Base-by-base conservation (phyloP, 1,140 invertebrate species). In the Calephelis virginiensis region DNA sequence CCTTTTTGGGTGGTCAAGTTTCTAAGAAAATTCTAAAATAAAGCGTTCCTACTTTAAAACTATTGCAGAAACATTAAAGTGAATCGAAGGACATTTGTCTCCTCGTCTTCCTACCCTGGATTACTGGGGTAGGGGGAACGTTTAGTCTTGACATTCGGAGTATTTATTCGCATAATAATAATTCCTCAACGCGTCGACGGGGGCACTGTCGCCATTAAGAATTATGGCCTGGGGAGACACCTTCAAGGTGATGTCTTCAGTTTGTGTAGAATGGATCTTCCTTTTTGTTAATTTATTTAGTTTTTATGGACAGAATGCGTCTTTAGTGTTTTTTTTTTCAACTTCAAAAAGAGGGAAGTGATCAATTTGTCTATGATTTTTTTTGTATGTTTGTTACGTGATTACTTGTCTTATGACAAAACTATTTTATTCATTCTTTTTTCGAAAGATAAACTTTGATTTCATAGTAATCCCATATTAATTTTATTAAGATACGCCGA, bases 101-200 rank as follows among this genome's bases (percentile, higher is more conserved):
- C 69, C 64, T 56, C 64, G 47, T 48, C 67, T 65, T 68, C 64
- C 62, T 37, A 66, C 70, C 71, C 67, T 67, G 82, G 78, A 84
- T 89, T 85, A 87, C 70, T 45, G 49, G 63, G 46, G 73, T 74
- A 69, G 71, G 67, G 76, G 78, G 85, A 77, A 89, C 91, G 91
- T 92, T 92, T 92, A 92, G 83, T 89, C 88, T 76, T 92, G 91
- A 92, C 92, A 91, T 91, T 92, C 87, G 80, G 85, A 92, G 91
- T 92, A 92, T 92, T 92, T 92, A 92, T 92, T 91, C 92, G 91
- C 92, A 92, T 92, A 92, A 92, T 92, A 92, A 92, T 92, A 92
- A 92, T 92, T 89, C 91, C 88, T 92, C 88, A 89, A 80, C 84
- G 85, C 83, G 85, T 80, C 83, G 87, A 83, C 85, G 87, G 83